phyloP scores from a whole-genome alignment of 2,113 vertebrate species.

The Empidonax traillii region DNA sequence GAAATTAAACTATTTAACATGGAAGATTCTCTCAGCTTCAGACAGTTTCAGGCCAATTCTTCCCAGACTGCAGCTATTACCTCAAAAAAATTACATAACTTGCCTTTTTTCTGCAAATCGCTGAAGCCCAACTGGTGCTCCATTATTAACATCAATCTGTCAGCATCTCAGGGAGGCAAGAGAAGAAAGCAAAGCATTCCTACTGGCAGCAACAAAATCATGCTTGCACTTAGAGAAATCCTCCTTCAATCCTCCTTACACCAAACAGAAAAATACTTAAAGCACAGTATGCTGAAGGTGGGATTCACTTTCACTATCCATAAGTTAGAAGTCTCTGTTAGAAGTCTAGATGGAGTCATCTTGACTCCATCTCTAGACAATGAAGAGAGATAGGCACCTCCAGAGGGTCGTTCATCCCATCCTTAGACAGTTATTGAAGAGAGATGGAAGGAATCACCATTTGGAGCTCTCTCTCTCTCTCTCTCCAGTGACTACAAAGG shows the following conservation, averaged over 20 bases:
- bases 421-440: not conserved
- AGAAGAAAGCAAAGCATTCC: slow-evolving; percentile 51
- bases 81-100: slow-evolving; percentile 61
- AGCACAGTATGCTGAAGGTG: not conserved
- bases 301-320: not conserved
- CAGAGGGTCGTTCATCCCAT: not conserved
- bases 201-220: slow-evolving; percentile 42
- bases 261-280: slow-evolving; percentile 25
- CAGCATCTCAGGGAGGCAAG: slow-evolving; percentile 33
- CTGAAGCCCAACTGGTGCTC: slow-evolving; percentile 30
- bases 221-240: slow-evolving; percentile 26
- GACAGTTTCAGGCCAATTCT: slow-evolving; percentile 68
- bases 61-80: slow-evolving; percentile 54
- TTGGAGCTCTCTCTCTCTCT: not conserved
- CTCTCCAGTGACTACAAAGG: not conserved
- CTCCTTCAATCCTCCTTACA: slow-evolving; percentile 49
- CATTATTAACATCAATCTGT: slow-evolving; percentile 68
- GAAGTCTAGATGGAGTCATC: not conserved
- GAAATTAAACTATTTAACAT: slow-evolving; percentile 63
- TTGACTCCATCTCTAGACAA: not conserved
- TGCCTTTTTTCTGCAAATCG: slow-evolving; percentile 45
- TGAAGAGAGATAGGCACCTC: not conserved
- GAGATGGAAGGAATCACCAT: not conserved
- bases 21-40: slow-evolving; percentile 39
- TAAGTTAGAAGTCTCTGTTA: not conserved